A percentile compares a stretch with the other conserved stretches of the same genome.
Conservation (phyloP, 2,113 vertebrate species). For the Pachypanchax playfairii region DNA sequence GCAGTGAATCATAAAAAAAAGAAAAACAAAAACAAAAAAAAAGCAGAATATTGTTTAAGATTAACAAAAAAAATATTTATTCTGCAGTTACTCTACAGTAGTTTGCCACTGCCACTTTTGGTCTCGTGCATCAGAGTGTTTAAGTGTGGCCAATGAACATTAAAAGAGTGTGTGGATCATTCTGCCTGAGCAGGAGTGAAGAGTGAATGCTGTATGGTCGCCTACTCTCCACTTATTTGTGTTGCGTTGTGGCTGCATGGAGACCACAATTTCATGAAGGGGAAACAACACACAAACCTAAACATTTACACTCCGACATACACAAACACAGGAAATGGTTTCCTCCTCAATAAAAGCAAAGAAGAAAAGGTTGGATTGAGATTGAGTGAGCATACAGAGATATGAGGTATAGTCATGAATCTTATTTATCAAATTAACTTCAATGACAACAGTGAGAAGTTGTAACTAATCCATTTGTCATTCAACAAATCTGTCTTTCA, state of each 20-base stretch:
- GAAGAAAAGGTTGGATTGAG: background rate
- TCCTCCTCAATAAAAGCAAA: slow-evolving; percentile 1
- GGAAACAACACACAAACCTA: background rate
- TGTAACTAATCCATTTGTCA: no score
- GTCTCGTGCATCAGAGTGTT: background rate
- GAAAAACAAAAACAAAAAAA: no score
- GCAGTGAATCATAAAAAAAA: no score
- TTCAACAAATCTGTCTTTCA: no score
- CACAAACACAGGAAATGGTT: slow-evolving; percentile 34
- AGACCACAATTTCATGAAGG: slow-evolving; percentile 34
- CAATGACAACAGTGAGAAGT: no score
- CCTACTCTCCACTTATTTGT: slow-evolving; percentile 3
- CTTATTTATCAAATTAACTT: no score
- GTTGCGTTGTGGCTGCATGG: slow-evolving; percentile 29
- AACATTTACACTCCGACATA: background rate
- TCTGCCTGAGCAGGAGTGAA: slow-evolving; percentile 55
- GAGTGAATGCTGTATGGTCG: slow-evolving; percentile 52
- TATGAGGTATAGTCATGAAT: no score
- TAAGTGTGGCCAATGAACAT: slow-evolving; percentile 62
- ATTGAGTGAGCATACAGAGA: no score
- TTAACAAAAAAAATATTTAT: no score
- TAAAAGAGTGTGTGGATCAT: slow-evolving; percentile 61
- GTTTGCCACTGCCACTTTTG: no score
- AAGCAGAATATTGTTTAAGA: no score
- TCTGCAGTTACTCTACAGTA: background rate